Evolutionary conservation across 2,113 vertebrate genomes (phyloP), one percentile per base, ranked within the genome.

Genomic region (Natator depressus): DNA sequence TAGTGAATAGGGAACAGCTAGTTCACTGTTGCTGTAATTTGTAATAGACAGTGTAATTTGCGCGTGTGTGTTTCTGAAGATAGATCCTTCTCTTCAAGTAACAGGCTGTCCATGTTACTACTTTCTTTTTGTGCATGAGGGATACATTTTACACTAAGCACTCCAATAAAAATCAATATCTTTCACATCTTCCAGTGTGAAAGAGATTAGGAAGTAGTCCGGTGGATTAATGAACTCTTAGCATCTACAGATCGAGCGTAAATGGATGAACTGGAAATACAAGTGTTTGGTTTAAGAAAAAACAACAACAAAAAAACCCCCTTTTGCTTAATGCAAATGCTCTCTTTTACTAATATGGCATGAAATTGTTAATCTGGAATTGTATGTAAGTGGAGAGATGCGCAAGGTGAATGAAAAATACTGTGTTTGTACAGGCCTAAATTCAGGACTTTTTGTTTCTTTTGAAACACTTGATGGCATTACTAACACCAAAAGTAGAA

Each of bases 1-100:
- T 84, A 38, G 42, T 65, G 62, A 94, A 62, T 55, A 90, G 62
- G 20, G 72, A 89, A 72, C 88, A 89, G 85, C 89, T 95, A 83
- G 35, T 69, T 46, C 29, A 53, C 62, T 72, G 83, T 8, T 88
- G 1, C 82, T 95, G 78, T 80, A 54, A 69, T 50, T 85, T 89
- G 84, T 54, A 83, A 7, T 80, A 38, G 12, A 62, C 59, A 62
- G 49, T 57, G 19, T 7, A 20, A 19, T 92, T 75, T 75, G 35
- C 35, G n/a, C 9, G 35, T 69, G 35, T 80, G 29, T 80, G 3
- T 62, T 88, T 85, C 55, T 59, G n/a, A 93, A 93, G 65, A 81
- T 75, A 75, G 5, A n/a, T 65, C 38, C 22, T 75, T 75, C 69
- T 22, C 38, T 42, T 75, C 38, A 42, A 20, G n/a, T 75, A 42